Base-by-base conservation (phyloP, 1,140 invertebrate species). In the Drosophila nigromelanica region DNA sequence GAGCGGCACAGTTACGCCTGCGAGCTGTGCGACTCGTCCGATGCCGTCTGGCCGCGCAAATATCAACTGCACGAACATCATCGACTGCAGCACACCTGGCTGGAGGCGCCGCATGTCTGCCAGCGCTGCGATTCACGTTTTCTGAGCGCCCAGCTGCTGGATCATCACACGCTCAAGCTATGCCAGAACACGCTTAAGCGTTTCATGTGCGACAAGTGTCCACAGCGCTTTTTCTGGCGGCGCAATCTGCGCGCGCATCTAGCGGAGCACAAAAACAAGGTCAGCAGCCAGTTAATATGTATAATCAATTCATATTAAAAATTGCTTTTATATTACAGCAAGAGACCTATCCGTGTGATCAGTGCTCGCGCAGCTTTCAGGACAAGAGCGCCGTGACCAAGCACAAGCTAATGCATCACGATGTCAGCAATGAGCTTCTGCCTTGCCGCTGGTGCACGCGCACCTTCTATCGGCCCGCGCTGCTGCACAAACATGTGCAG, bases 371-470 rank as follows among this genome's bases (percentile, higher is more conserved):
- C 40, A 78, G 77, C 56, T 94, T 93, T 63, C 90, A 87, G 50
- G 92, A 91, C 76, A 93, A 93, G 73, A 93, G 93, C 40, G 89
- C 92, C 48, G 89, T 94, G 0, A 92, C 92, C 12, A 93, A 92
- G 52, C 93, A 94, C 69, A 86, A 90, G 14, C 91, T 92, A 56
- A 90, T 93, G 50, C 78, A 76, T 66, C 90, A 92, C 48, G 87
- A 92, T 4, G 81, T 87, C 39, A 90, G 92, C 37, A 93, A 92
- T 14, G 52, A 89, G 61, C 78, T 90, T 7, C 91, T 92, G 56
- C 91, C 93, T 47, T 94, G 93, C 67, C 91, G 93, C 18, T 90
- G 92, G 47, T 94, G 93, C 74, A 92, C 92, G 3, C 93, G 93
- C 43, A 93, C 92, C 59, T 94, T 93, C 56, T 92, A 93, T 56